These are phyloP conservation scores for Alfaro cultratus DNA, from an alignment of 2,797 vertebrate species.

Conservation along the genomic window DNA sequence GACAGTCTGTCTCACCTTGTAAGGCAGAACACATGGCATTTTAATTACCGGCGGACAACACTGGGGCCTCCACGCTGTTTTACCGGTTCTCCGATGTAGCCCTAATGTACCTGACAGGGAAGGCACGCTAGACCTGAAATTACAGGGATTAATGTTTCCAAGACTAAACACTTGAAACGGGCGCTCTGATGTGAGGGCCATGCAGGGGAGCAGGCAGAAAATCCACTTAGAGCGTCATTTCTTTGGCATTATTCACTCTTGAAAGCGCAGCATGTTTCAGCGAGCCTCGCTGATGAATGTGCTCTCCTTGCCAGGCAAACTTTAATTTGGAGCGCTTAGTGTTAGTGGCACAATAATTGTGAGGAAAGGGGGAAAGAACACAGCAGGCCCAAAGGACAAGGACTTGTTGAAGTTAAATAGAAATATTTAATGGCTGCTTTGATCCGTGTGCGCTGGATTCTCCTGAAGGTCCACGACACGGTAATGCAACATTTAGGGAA, in stretches of 20 bases:
- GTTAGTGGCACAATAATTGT: constrained; percentile 72
- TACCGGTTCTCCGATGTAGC: constrained; percentile 69
- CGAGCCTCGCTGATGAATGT: constrained; percentile 70
- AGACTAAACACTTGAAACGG: constrained; percentile 25
- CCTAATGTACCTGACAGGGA: constrained; percentile 80
- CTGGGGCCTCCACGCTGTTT: constrained; percentile 64
- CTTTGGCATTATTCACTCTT: constrained; percentile 76
- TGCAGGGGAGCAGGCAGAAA: constrained; percentile 72
- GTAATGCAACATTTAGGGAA: constrained; percentile 1
- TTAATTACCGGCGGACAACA: constrained; percentile 77
- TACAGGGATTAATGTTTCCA: constrained; percentile 77
- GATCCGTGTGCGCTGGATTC: constrained; percentile 25
- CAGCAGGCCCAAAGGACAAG: constrained; percentile 41
- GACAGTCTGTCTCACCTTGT: constrained; percentile 80
- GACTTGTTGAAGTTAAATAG: constrained; percentile 34
- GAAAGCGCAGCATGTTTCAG: constrained; percentile 65
- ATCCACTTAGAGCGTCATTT: constrained; percentile 75
- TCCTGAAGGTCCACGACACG: constrained; percentile 7
- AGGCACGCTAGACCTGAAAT: constrained; percentile 76
- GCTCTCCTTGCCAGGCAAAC: constrained; percentile 63
- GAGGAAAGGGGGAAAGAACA: constrained; percentile 36
- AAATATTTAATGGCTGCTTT: constrained; percentile 46
- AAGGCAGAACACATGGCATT: constrained; percentile 80
- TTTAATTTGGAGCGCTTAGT: constrained; percentile 78
- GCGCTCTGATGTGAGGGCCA: constrained; percentile 70